A percentile compares a stretch with the other conserved stretches of the same genome.
Conservation (phyloP, 2,888 invertebrate genomes). For the Agrochola litura region DNA sequence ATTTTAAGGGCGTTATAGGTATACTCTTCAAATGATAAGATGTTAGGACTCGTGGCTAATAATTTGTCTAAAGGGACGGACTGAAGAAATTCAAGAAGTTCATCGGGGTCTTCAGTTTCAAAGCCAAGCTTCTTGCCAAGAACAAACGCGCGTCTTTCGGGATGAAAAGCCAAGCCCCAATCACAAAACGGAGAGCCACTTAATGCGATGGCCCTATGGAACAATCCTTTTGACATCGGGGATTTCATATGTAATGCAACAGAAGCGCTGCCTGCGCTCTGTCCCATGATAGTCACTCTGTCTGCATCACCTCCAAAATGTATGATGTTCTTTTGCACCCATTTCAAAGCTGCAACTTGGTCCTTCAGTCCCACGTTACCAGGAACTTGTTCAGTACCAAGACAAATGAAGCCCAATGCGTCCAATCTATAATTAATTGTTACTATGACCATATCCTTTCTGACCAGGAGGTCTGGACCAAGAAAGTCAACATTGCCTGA, state of each 20-base stretch:
- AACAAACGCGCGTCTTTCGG: constrained; percentile 35
- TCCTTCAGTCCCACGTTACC: constrained; percentile 49
- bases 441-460: constrained; percentile 19
- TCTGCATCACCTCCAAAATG: constrained; percentile 39
- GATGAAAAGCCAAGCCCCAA: constrained; percentile 22
- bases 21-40: constrained; percentile 35
- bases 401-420: constrained; percentile 27
- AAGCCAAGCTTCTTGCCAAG: constrained; percentile 38
- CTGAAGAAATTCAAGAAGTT: constrained; percentile 37
- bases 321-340: constrained; percentile 43
- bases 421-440: constrained; percentile 39
- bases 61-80: constrained; percentile 27
- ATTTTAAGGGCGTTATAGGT: constrained; percentile 17
- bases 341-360: constrained; percentile 41
- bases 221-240: constrained; percentile 41
- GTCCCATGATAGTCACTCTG: constrained; percentile 39
- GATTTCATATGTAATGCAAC: constrained; percentile 34
- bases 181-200: constrained; percentile 23
- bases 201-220: constrained; percentile 29
- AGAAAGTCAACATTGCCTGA: constrained; percentile 28
- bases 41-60: constrained; percentile 18
- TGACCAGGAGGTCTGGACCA: constrained; percentile 22
- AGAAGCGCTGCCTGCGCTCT: constrained; percentile 41
- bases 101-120: constrained; percentile 14
- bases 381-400: constrained; percentile 31